Conservation (phyloP, 2,797 vertebrate species). For the Megalops cyprinoides region DNA sequence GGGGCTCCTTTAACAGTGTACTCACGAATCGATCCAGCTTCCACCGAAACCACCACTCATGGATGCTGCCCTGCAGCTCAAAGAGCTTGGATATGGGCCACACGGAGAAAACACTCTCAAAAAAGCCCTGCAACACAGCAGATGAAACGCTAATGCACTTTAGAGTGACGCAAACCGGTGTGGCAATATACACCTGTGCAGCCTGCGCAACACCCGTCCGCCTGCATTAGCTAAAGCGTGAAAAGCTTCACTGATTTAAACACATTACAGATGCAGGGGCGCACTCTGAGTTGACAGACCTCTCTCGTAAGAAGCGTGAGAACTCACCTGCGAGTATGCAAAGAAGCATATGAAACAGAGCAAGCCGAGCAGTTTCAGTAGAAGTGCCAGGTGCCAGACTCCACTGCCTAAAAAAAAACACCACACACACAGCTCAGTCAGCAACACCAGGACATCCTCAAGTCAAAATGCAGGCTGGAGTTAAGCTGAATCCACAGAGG, state of each 20-base stretch:
- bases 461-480: background rate
- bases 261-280: too few species aligned
- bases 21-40: constrained; percentile 95
- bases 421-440: too few species aligned
- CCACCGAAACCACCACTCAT: constrained; percentile 99
- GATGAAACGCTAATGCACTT: constrained; percentile 13
- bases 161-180: too few species aligned
- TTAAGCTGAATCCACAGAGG: background rate
- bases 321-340: constrained; percentile 88
- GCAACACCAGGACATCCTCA: background rate
- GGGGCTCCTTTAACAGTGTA: constrained; percentile 35
- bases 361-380: constrained; percentile 84
- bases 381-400: constrained; percentile 87
- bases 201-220: too few species aligned
- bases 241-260: too few species aligned
- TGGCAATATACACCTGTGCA: too few species aligned
- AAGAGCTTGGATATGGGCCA: constrained; percentile 95
- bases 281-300: too few species aligned
- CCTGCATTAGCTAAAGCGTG: too few species aligned
- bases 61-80: constrained; percentile 89
- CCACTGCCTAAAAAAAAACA: constrained; percentile 74
- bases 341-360: constrained; percentile 88
- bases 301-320: background rate
- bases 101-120: constrained; percentile 90
- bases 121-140: constrained; percentile 78